phyloP scores from a whole-genome alignment of 2,888 invertebrate genomes.

The Schizotus pectinicornis region DNA sequence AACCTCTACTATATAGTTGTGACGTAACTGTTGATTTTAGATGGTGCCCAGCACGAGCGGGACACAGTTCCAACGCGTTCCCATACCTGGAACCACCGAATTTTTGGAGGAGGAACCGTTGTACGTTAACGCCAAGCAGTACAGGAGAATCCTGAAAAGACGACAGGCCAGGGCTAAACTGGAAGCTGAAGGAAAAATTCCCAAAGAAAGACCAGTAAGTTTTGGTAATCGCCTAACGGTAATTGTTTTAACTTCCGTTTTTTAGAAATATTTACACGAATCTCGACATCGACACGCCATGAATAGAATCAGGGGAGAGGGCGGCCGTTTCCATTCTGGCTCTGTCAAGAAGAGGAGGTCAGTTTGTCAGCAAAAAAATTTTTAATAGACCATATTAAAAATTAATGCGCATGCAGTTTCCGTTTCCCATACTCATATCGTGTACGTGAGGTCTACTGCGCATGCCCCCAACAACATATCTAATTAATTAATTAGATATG shows the following conservation, averaged over 20 bases:
- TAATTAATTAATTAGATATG: too few species aligned
- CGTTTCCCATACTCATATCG: too few species aligned
- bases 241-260: too few species aligned
- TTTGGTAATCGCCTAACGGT: too few species aligned
- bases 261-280: constrained; percentile 97
- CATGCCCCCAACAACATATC: too few species aligned
- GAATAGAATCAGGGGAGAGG: constrained; percentile 96
- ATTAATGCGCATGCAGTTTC: too few species aligned
- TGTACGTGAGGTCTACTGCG: too few species aligned
- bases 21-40: constrained; percentile 48
- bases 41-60: constrained; percentile 65
- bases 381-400: too few species aligned
- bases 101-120: constrained; percentile 91
- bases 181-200: constrained; percentile 94
- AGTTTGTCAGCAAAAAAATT: not conserved
- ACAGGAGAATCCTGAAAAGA: constrained; percentile 92
- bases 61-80: constrained; percentile 65
- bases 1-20: not conserved
- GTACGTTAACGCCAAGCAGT: constrained; percentile 98
- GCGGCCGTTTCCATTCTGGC: constrained; percentile 91
- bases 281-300: constrained; percentile 96
- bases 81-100: constrained; percentile 66
- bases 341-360: constrained; percentile 57
- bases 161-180: constrained; percentile 93
- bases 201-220: constrained; percentile 87